Evolutionary conservation across 2,888 invertebrate genomes (phyloP).

Genomic region (Falcaria lacertinaria): DNA sequence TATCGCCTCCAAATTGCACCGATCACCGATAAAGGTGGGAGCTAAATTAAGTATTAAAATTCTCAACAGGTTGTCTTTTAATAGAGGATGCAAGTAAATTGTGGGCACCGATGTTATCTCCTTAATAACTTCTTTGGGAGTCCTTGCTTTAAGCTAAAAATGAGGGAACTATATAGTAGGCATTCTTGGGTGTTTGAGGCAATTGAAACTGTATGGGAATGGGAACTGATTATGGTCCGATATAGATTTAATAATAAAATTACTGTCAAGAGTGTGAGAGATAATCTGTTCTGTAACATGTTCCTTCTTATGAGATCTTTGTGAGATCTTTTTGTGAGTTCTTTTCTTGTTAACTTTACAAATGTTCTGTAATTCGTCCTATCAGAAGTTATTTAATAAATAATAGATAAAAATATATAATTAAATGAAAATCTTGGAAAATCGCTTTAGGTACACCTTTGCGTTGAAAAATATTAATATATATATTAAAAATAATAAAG

Average conservation of each 20-base stretch:
- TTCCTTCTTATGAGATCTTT: too few relatives aligned
- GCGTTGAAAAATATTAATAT: too few relatives aligned
- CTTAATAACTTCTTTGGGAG: conserved; percentile 69
- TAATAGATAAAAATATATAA: too few relatives aligned
- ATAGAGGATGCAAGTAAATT: conserved; percentile 53
- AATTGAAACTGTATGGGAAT: not conserved
- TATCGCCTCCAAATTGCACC: conserved; percentile 17
- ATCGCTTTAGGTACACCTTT: too few relatives aligned
- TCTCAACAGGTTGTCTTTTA: conserved; percentile 45
- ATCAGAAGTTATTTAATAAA: too few relatives aligned
- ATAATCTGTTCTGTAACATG: too few relatives aligned
- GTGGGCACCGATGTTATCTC: conserved; percentile 52
- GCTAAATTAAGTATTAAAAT: conserved; percentile 65
- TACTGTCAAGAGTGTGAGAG: too few relatives aligned
- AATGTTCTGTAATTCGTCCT: too few relatives aligned
- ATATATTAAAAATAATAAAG: too few relatives aligned
- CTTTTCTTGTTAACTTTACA: too few relatives aligned
- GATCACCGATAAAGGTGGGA: conserved; percentile 20
- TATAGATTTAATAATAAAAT: not conserved
- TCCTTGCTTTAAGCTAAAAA: conserved; percentile 35
- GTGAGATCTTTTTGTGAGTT: too few relatives aligned
- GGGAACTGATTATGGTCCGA: not conserved
- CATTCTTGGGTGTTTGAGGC: conserved; percentile 2
- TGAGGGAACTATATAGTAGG: conserved; percentile 3
- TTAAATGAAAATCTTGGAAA: too few relatives aligned